Base-by-base conservation (phyloP, 2,113 vertebrate species). In the Apteryx mantelli region DNA sequence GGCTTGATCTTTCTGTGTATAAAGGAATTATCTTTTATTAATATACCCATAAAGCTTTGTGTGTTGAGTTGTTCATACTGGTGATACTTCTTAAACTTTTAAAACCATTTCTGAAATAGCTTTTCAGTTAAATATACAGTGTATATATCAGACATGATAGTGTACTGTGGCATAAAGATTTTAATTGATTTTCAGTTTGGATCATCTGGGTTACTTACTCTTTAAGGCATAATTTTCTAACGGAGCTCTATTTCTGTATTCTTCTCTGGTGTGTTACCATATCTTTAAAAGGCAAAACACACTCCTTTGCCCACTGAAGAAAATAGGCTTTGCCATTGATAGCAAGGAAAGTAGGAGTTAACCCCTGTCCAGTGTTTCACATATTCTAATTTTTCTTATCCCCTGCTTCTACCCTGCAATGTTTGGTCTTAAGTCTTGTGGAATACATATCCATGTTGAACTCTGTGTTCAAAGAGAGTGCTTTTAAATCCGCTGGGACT, bases 1-100 rank as follows among this genome's bases (percentile, higher is more conserved):
- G 64, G 56, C 58, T 93, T 95, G 84, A 86, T 95, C 88, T 95
- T 78, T 76, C 71, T 76, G 71, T 85, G 24, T 88, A n/a, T 79
- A 83, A 84, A 91, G 46, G 79, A 80, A 92, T 94, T 89, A 50
- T 53, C 86, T 95, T 84, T 89, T 91, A 96, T 96, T 93, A 91
- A 91, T 56, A 61, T 13, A 73, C 52, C 60, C 46, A 68, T 81
- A 78, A 93, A 93, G 24, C 68, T 60, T 36, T 25, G 30, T 83
- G 19, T 46, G 52, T 80, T 42, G 83, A 66, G 61, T 73, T 95
- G 74, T 80, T 92, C 94, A 32, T 16, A 7, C 19, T 61, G 86
- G 15, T 56, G 60, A 28, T 40, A 30, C 48, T 61, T 86, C 80
- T 70, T 80, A 80, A 95, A 80, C 36, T 82, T 83, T 76, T 56